Conservation (phyloP, 2,888 invertebrate genomes). For the Opisthograptis luteolata region DNA sequence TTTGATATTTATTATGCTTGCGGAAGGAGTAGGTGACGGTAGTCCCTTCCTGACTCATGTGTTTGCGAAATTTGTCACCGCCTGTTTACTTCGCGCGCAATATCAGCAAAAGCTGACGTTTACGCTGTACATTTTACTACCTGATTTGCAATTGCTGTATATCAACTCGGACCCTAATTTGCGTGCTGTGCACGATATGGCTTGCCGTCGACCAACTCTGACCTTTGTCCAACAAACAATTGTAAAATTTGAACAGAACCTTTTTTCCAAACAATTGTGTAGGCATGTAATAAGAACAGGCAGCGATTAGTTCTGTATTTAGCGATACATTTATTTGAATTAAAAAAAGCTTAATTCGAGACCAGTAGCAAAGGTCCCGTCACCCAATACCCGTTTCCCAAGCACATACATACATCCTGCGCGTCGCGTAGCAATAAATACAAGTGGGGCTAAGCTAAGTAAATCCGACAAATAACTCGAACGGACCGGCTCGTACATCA, state of each 20-base stretch:
- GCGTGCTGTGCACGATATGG: no score
- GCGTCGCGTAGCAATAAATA: slow-evolving; percentile 40
- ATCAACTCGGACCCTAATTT: background rate
- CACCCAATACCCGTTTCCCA: slow-evolving; percentile 29
- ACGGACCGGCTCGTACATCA: slow-evolving; percentile 57
- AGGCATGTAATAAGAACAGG: background rate
- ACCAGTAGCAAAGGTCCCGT: slow-evolving; percentile 20
- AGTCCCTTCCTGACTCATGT: slow-evolving; percentile 53
- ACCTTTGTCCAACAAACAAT: no score
- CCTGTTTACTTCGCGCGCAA: slow-evolving; percentile 43
- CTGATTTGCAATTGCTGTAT: background rate
- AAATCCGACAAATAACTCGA: slow-evolving; percentile 60
- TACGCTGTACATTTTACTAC: slow-evolving; percentile 10
- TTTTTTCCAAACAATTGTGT: background rate
- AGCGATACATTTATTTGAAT: slow-evolving; percentile 13
- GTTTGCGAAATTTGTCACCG: slow-evolving; percentile 57
- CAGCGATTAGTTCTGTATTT: background rate
- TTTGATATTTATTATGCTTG: slow-evolving; percentile 64
- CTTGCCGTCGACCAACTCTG: no score
- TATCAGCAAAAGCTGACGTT: slow-evolving; percentile 37
- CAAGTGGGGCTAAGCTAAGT: slow-evolving; percentile 45
- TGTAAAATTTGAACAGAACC: no score
- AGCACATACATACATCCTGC: slow-evolving; percentile 27
- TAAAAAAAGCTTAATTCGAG: slow-evolving; percentile 13
- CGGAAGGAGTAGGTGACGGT: slow-evolving; percentile 57